Conservation (phyloP, 2,888 invertebrate genomes). For the Lasiommata megera region DNA sequence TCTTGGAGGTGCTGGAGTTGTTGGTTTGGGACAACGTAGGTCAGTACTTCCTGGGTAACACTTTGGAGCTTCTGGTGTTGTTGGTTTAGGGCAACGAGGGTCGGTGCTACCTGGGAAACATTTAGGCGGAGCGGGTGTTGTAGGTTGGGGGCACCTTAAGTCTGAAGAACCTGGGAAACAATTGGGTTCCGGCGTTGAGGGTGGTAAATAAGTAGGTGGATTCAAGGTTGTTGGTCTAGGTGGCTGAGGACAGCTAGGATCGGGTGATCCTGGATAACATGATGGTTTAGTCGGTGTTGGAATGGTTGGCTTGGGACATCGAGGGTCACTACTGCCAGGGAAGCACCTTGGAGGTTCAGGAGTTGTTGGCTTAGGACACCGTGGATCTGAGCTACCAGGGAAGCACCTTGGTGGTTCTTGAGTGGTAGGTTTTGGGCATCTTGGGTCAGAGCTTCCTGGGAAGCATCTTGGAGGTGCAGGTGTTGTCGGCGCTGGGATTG, state of each 20-base stretch:
- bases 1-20: constrained; percentile 36
- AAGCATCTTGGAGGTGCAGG: constrained; percentile 46
- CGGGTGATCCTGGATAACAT: constrained; percentile 49
- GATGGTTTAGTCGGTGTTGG: constrained; percentile 33
- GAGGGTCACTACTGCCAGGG: no score
- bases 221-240: constrained; percentile 45
- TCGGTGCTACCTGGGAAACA: constrained; percentile 31
- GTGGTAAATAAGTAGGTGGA: constrained; percentile 45
- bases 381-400: constrained; percentile 41
- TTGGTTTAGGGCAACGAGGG: constrained; percentile 27
- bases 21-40: constrained; percentile 18
- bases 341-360: neutral
- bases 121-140: constrained; percentile 22
- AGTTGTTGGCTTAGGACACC: constrained; percentile 39
- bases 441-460: no score
- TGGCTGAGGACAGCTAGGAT: constrained; percentile 56
- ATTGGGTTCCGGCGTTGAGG: constrained; percentile 38
- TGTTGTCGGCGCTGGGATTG: neutral
- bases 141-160: constrained; percentile 16
- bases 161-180: no score
- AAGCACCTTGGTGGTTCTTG: constrained; percentile 30
- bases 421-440: constrained; percentile 41
- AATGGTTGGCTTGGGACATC: neutral
- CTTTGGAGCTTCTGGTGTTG: constrained; percentile 9
- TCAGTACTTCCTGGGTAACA: constrained; percentile 22